Evolutionary conservation across 1,140 invertebrate species (phyloP).

Genomic region (Nasonia longicornis): DNA sequence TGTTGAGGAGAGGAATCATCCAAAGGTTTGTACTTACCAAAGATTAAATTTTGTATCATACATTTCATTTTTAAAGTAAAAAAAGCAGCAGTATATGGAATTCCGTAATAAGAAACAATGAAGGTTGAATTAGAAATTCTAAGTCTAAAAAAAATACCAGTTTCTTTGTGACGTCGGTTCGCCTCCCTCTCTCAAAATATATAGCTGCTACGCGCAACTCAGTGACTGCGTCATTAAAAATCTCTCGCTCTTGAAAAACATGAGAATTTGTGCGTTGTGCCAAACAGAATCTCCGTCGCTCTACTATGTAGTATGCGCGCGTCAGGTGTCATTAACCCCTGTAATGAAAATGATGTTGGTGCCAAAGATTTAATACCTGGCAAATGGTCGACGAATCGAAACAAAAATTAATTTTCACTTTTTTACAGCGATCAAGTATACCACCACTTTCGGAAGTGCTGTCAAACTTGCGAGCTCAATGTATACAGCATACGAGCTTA

Average conservation of each 20-base stretch:
- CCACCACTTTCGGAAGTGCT: conserved; percentile 73
- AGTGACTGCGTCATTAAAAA: background rate
- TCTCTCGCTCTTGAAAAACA: background rate
- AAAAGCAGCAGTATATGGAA: no score
- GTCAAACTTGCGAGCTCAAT: conserved; percentile 73
- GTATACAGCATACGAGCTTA: conserved; percentile 74
- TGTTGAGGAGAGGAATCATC: conserved; percentile 78
- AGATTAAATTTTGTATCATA: conserved; percentile 10
- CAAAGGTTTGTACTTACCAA: conserved; percentile 71
- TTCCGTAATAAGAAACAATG: no score
- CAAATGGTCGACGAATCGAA: background rate
- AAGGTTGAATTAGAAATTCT: background rate
- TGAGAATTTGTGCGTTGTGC: background rate
- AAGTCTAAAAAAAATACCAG: background rate
- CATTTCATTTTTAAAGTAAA: no score
- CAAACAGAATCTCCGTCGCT: background rate
- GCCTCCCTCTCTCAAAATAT: background rate
- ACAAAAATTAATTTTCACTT: conserved; percentile 13
- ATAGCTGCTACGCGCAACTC: background rate
- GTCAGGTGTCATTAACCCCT: background rate
- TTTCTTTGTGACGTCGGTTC: background rate
- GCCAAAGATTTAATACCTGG: background rate
- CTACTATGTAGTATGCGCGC: no score
- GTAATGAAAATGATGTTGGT: background rate
- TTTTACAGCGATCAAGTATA: conserved; percentile 70